Percentiles rank a stretch among this genome's conserved stretches.
Evolutionary conservation across 2,888 invertebrate genomes (phyloP).

Genomic region (Cinara cedri): DNA sequence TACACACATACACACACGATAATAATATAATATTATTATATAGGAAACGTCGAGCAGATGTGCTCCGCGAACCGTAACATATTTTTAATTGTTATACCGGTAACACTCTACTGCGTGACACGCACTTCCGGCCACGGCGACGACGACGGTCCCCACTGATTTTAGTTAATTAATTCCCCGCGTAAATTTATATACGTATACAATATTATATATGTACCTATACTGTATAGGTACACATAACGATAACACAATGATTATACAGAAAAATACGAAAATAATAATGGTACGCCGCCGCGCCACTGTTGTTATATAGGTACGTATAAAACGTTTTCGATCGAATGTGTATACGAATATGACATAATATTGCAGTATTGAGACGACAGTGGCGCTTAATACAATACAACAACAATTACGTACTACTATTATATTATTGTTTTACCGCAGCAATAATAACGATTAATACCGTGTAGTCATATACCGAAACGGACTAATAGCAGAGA

Average conservation of each 20-base stretch:
- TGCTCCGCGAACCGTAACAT: constrained; percentile 56
- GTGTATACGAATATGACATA: no score
- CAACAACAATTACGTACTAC: no score
- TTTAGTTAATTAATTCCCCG: constrained; percentile 53
- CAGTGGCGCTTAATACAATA: no score
- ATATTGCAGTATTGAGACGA: not conserved
- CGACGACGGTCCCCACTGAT: constrained; percentile 47
- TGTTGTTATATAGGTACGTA: not conserved
- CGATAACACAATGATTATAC: constrained; percentile 19
- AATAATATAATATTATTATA: constrained; percentile 3
- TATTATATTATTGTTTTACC: not conserved
- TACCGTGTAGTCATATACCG: no score
- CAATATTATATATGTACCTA: not conserved
- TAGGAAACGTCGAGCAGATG: constrained; percentile 52
- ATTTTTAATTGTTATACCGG: constrained; percentile 56
- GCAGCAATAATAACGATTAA: no score
- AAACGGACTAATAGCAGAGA: no score
- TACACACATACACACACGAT: no score
- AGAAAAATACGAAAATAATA: not conserved
- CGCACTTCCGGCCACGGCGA: constrained; percentile 48
- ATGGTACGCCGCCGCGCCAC: not conserved
- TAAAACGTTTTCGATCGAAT: constrained; percentile 38
- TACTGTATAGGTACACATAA: not conserved
- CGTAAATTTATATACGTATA: constrained; percentile 15
- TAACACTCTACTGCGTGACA: constrained; percentile 53